These are phyloP conservation scores for Girardinus metallicus DNA, from an alignment of 2,797 vertebrate species.

Conservation along the genomic window DNA sequence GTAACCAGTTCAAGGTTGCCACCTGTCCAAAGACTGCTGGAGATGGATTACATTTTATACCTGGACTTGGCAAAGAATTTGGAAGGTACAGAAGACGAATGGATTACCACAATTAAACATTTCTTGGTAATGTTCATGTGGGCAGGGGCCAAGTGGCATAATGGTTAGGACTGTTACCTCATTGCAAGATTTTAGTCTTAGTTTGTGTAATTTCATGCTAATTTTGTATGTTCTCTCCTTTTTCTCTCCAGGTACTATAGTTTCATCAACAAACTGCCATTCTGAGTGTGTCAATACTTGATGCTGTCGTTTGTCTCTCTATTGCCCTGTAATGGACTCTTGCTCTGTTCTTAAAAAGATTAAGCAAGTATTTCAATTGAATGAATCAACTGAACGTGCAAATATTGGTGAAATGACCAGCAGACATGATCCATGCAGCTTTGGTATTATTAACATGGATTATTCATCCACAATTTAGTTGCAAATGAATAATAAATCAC, in stretches of 20 bases:
- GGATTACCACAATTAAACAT: not conserved
- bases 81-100: not conserved
- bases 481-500: conserved; percentile 28
- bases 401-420: not conserved
- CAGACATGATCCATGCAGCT: conserved; percentile 40
- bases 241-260: not conserved
- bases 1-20: not conserved
- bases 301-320: not conserved
- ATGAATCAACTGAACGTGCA: not conserved
- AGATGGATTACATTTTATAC: not conserved
- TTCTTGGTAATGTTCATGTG: conserved; percentile 49
- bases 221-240: not conserved
- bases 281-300: not conserved
- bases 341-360: not conserved
- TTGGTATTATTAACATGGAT: conserved; percentile 4
- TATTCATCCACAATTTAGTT: conserved; percentile 19
- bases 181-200: not conserved
- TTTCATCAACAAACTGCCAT: not conserved
- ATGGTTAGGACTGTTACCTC: not conserved
- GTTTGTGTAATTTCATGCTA: not conserved
- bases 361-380: not conserved
- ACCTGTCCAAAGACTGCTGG: not conserved
- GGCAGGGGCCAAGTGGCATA: not conserved
- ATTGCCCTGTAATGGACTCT: not conserved
- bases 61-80: not conserved